Base-by-base conservation (phyloP, 1,140 invertebrate genomes). In the Mya arenaria region DNA sequence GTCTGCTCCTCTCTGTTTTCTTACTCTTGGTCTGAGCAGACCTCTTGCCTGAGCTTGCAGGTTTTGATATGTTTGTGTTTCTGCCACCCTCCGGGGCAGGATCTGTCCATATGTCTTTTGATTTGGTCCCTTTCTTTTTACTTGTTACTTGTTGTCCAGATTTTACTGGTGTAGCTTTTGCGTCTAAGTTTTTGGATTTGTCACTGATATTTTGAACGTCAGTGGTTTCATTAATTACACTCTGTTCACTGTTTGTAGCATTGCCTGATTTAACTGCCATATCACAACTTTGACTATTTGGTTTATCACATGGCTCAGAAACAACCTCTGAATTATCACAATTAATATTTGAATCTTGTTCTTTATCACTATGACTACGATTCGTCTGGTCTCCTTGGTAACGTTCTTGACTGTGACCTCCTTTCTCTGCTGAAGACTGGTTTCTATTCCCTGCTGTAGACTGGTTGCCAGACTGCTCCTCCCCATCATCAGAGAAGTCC, bases 401-500 rank as follows among this genome's bases (percentile, higher is more conserved):
- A n/a, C n/a, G n/a, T n/a, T n/a, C n/a, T n/a, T n/a, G n/a, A n/a
- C n/a, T n/a, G n/a, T n/a, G n/a, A n/a, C n/a, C n/a, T n/a, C n/a
- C n/a, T n/a, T n/a, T n/a, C n/a, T n/a, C n/a, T n/a, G n/a, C n/a
- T n/a, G n/a, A n/a, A n/a, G n/a, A n/a, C n/a, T n/a, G n/a, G 56
- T 60, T 60, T 28, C 10, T 60, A 28, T 10, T 60, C 56, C 10
- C 10, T 23, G 56, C 56, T n/a, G n/a, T n/a, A n/a, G n/a, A n/a
- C 62, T 52, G 74, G 30, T 66, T 55, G 3, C 41, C 56, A 44
- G 77, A 69, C 77, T 80, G 77, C 63, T 80, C 77, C 55, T 80
- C 77, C 13, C 77, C 77, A 34, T 80, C 77, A 80, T 80, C 77
- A 69, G 77, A 68, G 36, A 80, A 80, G 71, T 80, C 77, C n/a